Evolutionary conservation across 2,888 invertebrate genomes (phyloP).

Genomic region (Agriopis leucophaearia): DNA sequence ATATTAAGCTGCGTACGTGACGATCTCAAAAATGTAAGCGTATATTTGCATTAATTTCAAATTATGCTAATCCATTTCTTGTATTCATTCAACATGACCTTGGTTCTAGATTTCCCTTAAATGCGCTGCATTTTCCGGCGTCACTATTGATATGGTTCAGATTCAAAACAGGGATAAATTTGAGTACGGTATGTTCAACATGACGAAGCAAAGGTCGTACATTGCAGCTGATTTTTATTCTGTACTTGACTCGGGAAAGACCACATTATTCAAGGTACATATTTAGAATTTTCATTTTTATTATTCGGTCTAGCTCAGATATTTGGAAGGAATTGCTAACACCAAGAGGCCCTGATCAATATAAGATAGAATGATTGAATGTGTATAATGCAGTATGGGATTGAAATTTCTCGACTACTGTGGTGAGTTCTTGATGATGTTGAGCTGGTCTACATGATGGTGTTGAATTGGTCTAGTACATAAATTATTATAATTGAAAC

Average conservation of each 20-base stretch:
- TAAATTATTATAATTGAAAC: not conserved
- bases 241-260: conserved; percentile 51
- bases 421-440: too few species aligned
- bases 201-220: conserved; percentile 52
- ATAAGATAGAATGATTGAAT: too few species aligned
- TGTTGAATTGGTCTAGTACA: too few species aligned
- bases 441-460: too few species aligned
- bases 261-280: conserved; percentile 45
- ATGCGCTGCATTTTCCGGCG: conserved; percentile 51
- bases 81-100: not conserved
- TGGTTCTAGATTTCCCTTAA: conserved; percentile 49
- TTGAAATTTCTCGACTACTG: too few species aligned
- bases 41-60: not conserved
- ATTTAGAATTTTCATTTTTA: too few species aligned
- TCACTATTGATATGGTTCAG: conserved; percentile 56
- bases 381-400: too few species aligned
- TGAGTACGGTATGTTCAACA: conserved; percentile 52
- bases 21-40: conserved; percentile 65
- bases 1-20: conserved; percentile 59
- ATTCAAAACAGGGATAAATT: conserved; percentile 55
- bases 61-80: not conserved
- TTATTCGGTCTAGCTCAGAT: too few species aligned
- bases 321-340: too few species aligned
- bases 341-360: too few species aligned
- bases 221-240: conserved; percentile 55